Conservation (phyloP, 2,797 vertebrate genomes). For the Rhinogobio ventralis region DNA sequence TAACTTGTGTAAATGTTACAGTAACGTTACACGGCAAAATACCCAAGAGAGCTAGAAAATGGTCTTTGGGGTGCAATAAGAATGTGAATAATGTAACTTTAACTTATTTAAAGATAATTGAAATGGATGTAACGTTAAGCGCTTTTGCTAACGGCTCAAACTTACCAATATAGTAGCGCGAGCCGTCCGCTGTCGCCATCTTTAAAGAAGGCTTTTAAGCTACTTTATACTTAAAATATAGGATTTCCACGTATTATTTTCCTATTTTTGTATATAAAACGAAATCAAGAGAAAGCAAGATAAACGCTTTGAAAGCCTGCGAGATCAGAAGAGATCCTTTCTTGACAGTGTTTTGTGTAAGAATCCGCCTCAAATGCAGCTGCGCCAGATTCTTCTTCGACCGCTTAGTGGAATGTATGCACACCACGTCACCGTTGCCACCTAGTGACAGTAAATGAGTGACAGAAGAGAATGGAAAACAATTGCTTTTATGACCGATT, state of each 20-base stretch:
- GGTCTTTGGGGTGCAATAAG: background rate
- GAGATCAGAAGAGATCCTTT: background rate
- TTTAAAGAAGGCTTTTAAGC: constrained; percentile 27
- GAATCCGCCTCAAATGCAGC: background rate
- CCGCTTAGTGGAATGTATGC: background rate
- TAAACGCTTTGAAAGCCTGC: background rate
- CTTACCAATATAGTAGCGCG: constrained; percentile 62
- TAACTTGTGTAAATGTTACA: background rate
- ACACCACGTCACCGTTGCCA: background rate
- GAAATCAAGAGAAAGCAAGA: background rate
- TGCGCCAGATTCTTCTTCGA: constrained; percentile 31
- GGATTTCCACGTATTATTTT: background rate
- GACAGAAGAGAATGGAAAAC: background rate
- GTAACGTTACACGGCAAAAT: background rate
- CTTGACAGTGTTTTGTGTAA: background rate
- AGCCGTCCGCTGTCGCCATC: constrained; percentile 64
- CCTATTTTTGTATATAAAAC: background rate
- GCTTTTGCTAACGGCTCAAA: background rate
- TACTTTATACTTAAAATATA: background rate
- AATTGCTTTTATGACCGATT: background rate
- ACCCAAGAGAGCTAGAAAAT: background rate
- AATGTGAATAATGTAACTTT: background rate
- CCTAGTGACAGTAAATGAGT: background rate
- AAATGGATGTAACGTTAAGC: background rate
- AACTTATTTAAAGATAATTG: background rate